Evolutionary conservation across 1,140 invertebrate genomes (phyloP).

Genomic region (Mycetomoellerius zeteki): DNA sequence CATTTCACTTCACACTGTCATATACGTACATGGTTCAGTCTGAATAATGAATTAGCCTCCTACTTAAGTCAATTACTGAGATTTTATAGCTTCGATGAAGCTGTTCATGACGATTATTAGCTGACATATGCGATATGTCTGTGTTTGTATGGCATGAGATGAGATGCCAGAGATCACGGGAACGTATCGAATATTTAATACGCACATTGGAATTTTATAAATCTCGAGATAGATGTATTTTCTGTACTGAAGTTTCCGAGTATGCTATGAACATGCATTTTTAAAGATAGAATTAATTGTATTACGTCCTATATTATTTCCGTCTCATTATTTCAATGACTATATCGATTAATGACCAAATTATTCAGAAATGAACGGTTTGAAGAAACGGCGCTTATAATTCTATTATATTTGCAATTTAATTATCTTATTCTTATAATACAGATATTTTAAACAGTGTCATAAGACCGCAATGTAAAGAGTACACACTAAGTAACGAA

Average conservation of each 20-base stretch:
- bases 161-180: constrained; percentile 31
- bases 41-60: constrained; percentile 41
- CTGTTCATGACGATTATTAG: constrained; percentile 42
- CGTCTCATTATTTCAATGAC: constrained; percentile 48
- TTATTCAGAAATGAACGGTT: constrained; percentile 40
- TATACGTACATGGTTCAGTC: constrained; percentile 18
- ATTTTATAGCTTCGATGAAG: constrained; percentile 37
- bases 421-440: constrained; percentile 34
- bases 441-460: neutral
- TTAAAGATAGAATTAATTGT: constrained; percentile 35
- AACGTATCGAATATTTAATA: constrained; percentile 51
- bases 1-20: constrained; percentile 17
- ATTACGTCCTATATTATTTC: constrained; percentile 22
- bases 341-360: constrained; percentile 50
- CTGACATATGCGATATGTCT: constrained; percentile 9
- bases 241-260: constrained; percentile 14
- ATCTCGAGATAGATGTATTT: constrained; percentile 47
- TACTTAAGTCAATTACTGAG: constrained; percentile 52
- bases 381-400: neutral
- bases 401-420: constrained; percentile 8
- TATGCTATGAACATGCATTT: constrained; percentile 22
- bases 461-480: no score
- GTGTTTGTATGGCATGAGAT: constrained; percentile 30
- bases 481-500: no score
- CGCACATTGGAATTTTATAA: constrained; percentile 57